Conservation (phyloP, 2,113 vertebrate species). For the Pachypanchax playfairii region DNA sequence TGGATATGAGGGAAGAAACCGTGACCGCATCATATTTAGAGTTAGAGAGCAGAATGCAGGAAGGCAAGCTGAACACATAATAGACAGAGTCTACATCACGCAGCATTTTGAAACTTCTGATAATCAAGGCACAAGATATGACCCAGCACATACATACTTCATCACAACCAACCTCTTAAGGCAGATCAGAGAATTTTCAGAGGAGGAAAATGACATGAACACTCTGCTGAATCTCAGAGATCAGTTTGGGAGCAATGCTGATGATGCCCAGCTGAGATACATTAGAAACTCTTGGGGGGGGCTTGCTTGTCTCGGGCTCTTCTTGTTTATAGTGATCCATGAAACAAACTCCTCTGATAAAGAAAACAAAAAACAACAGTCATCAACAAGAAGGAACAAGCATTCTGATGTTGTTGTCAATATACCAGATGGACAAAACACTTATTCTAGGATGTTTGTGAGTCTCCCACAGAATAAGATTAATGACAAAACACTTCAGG, state of each 20-base stretch:
- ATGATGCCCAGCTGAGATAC: constrained; percentile 3
- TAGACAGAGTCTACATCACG: constrained; percentile 64
- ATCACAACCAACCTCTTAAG: constrained; percentile 49
- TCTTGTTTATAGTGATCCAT: constrained; percentile 56
- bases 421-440: constrained; percentile 15
- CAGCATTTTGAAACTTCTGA: constrained; percentile 52
- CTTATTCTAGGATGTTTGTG: background rate
- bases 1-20: constrained; percentile 36
- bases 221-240: constrained; percentile 37
- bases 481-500: constrained; percentile 8
- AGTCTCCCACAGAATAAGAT: background rate
- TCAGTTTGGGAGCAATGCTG: constrained; percentile 20
- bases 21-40: constrained; percentile 64
- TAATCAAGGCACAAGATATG: constrained; percentile 37
- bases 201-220: background rate
- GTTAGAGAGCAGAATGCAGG: constrained; percentile 16
- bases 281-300: constrained; percentile 47
- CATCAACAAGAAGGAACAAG: background rate
- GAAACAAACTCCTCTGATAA: constrained; percentile 19
- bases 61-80: background rate
- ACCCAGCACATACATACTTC: constrained; percentile 59
- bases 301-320: constrained; percentile 58
- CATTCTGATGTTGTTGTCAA: background rate
- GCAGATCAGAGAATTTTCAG: constrained; percentile 55
- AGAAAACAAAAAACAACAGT: background rate